Evolutionary conservation across 2,888 invertebrate species (phyloP).

Genomic region (Cryptocheilus praepositus): DNA sequence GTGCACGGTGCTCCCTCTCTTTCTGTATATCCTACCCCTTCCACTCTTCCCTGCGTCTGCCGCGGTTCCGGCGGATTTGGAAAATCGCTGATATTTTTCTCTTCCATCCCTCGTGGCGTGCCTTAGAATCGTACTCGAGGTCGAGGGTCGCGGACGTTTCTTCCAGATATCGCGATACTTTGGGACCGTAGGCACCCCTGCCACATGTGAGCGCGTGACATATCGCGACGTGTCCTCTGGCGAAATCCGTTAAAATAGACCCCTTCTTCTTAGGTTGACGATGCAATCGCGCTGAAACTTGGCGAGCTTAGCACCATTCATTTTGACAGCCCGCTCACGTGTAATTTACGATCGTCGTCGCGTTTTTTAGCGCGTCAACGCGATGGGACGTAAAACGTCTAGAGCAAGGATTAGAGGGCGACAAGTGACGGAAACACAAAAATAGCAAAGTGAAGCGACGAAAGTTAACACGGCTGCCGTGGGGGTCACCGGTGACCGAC

Average conservation of each 20-base stretch:
- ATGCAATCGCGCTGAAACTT: constrained; percentile 10
- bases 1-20: constrained; percentile 14
- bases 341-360: constrained; percentile 1
- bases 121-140: not conserved
- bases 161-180: no score
- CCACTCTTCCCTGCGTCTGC: constrained; percentile 10
- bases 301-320: not conserved
- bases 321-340: not conserved
- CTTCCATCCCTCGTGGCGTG: constrained; percentile 6
- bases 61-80: constrained; percentile 54
- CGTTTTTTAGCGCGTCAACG: not conserved
- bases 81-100: constrained; percentile 60
- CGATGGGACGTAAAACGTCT: no score
- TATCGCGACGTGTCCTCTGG: not conserved
- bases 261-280: constrained; percentile 2
- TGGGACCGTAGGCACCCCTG: not conserved
- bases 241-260: constrained; percentile 13
- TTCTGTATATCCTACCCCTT: constrained; percentile 4
- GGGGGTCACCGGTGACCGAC: no score
- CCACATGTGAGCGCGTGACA: not conserved
- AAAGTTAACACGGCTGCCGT: no score
- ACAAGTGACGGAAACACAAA: no score
- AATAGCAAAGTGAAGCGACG: no score
- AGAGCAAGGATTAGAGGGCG: no score
- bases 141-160: no score